Evolutionary conservation across 2,888 invertebrate species (phyloP), one percentile per base, ranked within the genome.

Genomic region (Caenorhabditis wallacei): DNA sequence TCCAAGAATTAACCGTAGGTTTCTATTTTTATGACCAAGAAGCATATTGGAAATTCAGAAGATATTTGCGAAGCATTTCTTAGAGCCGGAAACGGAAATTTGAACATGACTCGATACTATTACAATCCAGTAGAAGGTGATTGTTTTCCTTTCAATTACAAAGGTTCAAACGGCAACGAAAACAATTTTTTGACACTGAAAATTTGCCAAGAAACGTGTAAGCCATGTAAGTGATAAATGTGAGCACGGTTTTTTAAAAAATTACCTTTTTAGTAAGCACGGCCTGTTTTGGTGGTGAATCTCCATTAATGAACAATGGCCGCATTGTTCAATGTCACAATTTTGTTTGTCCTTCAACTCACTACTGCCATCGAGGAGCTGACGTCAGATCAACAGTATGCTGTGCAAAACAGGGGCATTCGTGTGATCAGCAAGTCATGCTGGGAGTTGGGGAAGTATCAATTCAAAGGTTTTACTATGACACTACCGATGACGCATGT

Each of bases 111-210:
- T 0, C 72, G 89, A 7, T 90, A 84, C 84, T 90, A 89, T 72
- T 90, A 85, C 75, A 86, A 88, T 74, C 79, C 87, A 11, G 56
- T 81, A 1, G 79, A 84, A 61, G 82, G 80, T 5, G 82, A 84
- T 22, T 89, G 88, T 51, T 80, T 85, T 46, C 76, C 86, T 1
- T 89, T 89, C 72, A 68, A 80, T 1, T 89, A 87, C 63, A 68
- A 79, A 24, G 89, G 88, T 1, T 46, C 61, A 53, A 76, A 85
- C 30, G 87, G 87, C n/a, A 88, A 88, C 63, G 88, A 90, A 66
- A 91, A 91, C 87, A 91, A 91, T 80, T 91, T 91, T 81, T 80
- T 91, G 59, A 88, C 91, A 0, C 74, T 79, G 56, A 82, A 86
- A 16, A 80, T 81, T 59, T 91, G 91, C 74, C 87, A 86, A 70